phyloP scores from a whole-genome alignment of 2,113 vertebrate genomes.

The Hemichromis elongatus region DNA sequence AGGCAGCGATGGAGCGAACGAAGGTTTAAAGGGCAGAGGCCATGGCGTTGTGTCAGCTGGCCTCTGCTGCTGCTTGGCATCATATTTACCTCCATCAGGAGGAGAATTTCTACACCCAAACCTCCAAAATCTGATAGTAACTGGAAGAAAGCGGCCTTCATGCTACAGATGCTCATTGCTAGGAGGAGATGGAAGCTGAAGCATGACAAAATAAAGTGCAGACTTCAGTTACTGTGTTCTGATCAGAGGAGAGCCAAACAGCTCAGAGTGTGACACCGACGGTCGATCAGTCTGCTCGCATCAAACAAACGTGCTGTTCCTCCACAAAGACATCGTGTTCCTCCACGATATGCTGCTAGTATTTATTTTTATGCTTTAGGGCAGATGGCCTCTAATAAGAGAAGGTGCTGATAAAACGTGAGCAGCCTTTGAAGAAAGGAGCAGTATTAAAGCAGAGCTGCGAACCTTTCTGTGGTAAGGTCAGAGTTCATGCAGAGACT shows the following conservation, averaged over 20 bases:
- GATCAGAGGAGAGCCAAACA: not conserved
- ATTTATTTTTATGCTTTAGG: not conserved
- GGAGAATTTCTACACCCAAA: not conserved
- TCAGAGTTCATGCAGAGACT: accelerated
- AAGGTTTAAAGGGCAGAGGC: not conserved
- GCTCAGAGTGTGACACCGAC: not conserved
- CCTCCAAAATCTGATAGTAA: accelerated
- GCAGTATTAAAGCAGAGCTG: not conserved
- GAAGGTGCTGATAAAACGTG: not conserved
- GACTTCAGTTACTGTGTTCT: not conserved
- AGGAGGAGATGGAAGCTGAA: not conserved
- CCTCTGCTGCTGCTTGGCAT: not conserved
- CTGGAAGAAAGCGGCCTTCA: no score
- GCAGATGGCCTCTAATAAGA: accelerated
- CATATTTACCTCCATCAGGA: not conserved
- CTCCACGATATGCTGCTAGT: not conserved
- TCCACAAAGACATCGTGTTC: not conserved
- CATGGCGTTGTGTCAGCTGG: not conserved
- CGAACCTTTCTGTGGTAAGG: not conserved
- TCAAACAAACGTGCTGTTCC: not conserved
- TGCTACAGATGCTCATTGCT: not conserved
- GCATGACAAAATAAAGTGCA: accelerated
- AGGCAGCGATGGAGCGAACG: not conserved
- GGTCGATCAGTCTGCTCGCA: not conserved
- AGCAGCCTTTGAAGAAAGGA: not conserved